phyloP scores from a whole-genome alignment of 1,140 invertebrate genomes.

The Steinernema feltiae region DNA sequence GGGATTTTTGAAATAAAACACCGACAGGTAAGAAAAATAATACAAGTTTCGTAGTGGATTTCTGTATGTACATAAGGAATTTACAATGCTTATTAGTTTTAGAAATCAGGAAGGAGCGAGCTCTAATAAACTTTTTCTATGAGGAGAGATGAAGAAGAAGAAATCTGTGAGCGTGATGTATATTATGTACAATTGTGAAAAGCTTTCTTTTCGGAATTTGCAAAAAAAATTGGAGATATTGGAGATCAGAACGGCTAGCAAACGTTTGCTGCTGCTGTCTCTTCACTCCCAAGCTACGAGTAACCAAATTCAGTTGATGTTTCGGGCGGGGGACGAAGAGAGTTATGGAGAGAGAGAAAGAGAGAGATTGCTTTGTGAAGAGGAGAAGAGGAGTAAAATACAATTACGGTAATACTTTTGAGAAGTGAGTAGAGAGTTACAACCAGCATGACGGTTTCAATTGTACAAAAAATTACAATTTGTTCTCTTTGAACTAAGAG shows the following conservation, averaged over 20 bases:
- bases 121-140: no score
- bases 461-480: no score
- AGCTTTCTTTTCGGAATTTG: not conserved
- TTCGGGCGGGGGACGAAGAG: not conserved
- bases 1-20: not conserved
- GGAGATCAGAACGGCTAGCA: not conserved
- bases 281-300: not conserved
- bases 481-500: not conserved
- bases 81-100: no score
- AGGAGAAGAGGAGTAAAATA: no score
- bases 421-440: no score
- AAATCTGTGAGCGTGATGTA: not conserved
- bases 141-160: no score
- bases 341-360: not conserved
- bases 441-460: not conserved
- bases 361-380: no score
- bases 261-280: not conserved
- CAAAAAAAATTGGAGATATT: not conserved
- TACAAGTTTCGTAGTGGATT: no score
- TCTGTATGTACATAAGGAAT: not conserved
- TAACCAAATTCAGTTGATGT: not conserved
- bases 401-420: no score
- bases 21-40: not conserved
- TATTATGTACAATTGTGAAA: not conserved
- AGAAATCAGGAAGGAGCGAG: no score